These are phyloP conservation scores for Paramuricea clavata DNA, from an alignment of 92 coral and sea anemone species.

Conservation along the genomic window DNA sequence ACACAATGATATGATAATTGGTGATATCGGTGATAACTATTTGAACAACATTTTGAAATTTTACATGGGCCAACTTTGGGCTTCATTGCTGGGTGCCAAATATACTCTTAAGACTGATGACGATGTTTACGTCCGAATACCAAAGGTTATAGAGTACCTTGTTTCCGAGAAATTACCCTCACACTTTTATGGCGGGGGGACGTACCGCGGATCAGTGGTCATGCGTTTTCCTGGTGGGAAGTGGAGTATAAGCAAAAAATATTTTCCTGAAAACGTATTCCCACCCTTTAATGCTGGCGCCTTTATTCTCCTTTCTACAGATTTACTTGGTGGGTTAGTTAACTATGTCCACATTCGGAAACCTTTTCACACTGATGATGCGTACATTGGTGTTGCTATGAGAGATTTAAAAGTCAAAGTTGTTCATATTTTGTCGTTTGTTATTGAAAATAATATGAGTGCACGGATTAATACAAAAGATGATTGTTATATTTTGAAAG, in stretches of 20 bases:
- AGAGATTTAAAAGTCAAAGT: conserved; percentile 52
- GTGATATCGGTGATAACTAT: conserved; percentile 60
- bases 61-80: conserved; percentile 66
- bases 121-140: conserved; percentile 66
- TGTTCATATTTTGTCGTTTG: neutral
- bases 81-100: conserved; percentile 21
- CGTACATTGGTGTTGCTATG: conserved; percentile 70
- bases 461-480: neutral
- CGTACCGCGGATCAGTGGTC: conserved; percentile 32
- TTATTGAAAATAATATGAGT: neutral
- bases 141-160: conserved; percentile 56
- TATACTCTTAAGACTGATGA: conserved; percentile 66
- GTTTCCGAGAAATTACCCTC: conserved; percentile 8
- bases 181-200: conserved; percentile 61
- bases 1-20: conserved; percentile 61
- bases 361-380: conserved; percentile 72
- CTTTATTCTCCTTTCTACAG: conserved; percentile 50
- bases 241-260: conserved; percentile 66
- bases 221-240: conserved; percentile 44
- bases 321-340: conserved; percentile 27
- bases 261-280: conserved; percentile 43
- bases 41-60: conserved; percentile 47
- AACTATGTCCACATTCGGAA: conserved; percentile 45
- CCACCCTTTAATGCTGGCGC: conserved; percentile 67
- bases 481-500: neutral